Conservation (phyloP, 2,113 vertebrate species). For the Panthera leo region DNA sequence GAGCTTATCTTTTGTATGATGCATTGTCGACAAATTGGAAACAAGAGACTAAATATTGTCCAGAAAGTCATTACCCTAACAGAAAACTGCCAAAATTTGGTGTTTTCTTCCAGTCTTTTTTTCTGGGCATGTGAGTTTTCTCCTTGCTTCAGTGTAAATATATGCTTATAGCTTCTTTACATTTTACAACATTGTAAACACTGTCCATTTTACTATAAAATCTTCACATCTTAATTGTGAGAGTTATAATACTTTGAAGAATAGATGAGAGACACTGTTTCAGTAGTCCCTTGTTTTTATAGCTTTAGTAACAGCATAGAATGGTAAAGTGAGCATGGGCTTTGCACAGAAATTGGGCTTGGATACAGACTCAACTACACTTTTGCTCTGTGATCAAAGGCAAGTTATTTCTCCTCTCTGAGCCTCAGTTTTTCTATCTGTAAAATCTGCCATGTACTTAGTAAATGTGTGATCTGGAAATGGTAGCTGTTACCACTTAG, state of each 20-base stretch:
- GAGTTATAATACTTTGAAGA: background rate
- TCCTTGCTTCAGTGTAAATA: background rate
- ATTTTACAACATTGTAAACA: background rate
- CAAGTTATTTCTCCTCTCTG: background rate
- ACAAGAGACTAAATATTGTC: background rate
- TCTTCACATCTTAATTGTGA: background rate
- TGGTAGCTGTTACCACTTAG: background rate
- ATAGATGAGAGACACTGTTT: background rate
- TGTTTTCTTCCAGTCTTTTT: background rate
- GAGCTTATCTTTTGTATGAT: background rate
- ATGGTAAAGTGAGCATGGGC: background rate
- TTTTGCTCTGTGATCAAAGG: background rate
- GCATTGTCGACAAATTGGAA: background rate
- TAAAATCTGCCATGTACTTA: background rate
- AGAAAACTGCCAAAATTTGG: background rate
- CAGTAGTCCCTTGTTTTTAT: background rate
- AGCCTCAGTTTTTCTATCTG: background rate
- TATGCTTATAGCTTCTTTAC: background rate
- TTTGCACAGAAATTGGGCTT: background rate
- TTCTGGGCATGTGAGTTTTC: background rate
- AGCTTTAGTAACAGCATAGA: background rate
- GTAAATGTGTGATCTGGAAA: background rate
- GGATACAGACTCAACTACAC: background rate
- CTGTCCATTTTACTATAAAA: background rate
- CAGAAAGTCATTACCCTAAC: background rate